Evolutionary conservation across 1,140 invertebrate genomes (phyloP).

Genomic region (Drosophila kikkawai): DNA sequence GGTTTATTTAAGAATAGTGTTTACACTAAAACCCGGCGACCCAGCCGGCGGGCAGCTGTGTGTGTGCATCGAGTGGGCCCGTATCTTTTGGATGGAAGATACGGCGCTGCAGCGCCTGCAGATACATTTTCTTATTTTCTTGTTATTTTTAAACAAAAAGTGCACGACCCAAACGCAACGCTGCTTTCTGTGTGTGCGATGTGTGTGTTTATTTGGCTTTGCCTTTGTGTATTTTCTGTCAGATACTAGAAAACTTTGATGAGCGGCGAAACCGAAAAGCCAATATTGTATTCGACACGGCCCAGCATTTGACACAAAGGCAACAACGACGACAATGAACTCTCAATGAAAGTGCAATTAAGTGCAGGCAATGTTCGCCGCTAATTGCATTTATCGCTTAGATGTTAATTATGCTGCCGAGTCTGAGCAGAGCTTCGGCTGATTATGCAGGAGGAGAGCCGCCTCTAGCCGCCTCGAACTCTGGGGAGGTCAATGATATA

Average conservation of each 20-base stretch:
- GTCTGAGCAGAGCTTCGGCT: constrained; percentile 27
- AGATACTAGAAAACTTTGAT: constrained; percentile 49
- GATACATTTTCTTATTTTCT: constrained; percentile 45
- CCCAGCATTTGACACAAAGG: constrained; percentile 63
- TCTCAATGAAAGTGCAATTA: constrained; percentile 74
- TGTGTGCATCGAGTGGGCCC: constrained; percentile 45
- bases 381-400: constrained; percentile 79
- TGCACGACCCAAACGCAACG: constrained; percentile 34
- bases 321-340: constrained; percentile 51
- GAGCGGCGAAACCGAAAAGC: constrained; percentile 30
- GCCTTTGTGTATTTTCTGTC: constrained; percentile 47
- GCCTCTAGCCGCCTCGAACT: constrained; percentile 6
- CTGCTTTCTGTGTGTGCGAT: constrained; percentile 17
- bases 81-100: constrained; percentile 36
- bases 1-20: constrained; percentile 35
- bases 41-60: constrained; percentile 28
- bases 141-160: constrained; percentile 72
- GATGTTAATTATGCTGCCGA: constrained; percentile 72
- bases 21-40: constrained; percentile 26
- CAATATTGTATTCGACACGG: constrained; percentile 57
- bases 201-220: constrained; percentile 41
- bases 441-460: constrained; percentile 20
- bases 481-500: constrained; percentile 53
- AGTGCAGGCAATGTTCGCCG: constrained; percentile 63
- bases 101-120: constrained; percentile 28